A percentile compares a stretch with the other conserved stretches of the same genome.
These are phyloP conservation scores for Yponomeuta sedellus DNA, from an alignment of 2,888 invertebrate species.

Conservation along the genomic window DNA sequence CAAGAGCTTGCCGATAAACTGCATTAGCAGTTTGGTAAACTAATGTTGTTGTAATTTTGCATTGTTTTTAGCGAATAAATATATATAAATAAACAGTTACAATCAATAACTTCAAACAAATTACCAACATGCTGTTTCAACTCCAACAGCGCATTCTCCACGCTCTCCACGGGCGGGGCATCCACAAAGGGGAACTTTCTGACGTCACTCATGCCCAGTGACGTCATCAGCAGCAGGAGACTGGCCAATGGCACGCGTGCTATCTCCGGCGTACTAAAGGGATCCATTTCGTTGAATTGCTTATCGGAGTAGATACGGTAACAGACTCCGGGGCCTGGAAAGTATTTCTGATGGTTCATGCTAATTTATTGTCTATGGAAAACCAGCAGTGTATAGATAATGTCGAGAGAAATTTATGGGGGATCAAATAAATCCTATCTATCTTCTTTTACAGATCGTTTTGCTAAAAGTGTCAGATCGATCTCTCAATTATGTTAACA, in stretches of 20 bases:
- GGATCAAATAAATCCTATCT: too few relatives aligned
- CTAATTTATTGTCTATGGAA: too few relatives aligned
- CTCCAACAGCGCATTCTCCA: slow-evolving; percentile 91
- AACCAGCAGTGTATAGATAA: too few relatives aligned
- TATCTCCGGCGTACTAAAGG: slow-evolving; percentile 94
- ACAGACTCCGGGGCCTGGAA: slow-evolving; percentile 92
- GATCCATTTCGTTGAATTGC: slow-evolving; percentile 86
- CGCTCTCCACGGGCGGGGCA: slow-evolving; percentile 87
- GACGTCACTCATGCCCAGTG: slow-evolving; percentile 94
- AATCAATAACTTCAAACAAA: slow-evolving; percentile 1
- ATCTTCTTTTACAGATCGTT: too few relatives aligned
- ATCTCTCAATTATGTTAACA: too few relatives aligned
- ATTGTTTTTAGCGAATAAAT: too few relatives aligned
- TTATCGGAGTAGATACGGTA: slow-evolving; percentile 92
- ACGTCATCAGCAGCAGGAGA: slow-evolving; percentile 92
- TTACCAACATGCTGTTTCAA: slow-evolving; percentile 87
- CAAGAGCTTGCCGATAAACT: too few relatives aligned
- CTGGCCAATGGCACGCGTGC: slow-evolving; percentile 96
- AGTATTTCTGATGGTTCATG: background rate
- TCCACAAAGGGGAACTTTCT: slow-evolving; percentile 96
- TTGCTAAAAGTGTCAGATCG: too few relatives aligned
- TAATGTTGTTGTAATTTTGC: too few relatives aligned
- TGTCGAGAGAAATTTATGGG: too few relatives aligned
- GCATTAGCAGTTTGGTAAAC: too few relatives aligned
- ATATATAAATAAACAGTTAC: too few relatives aligned